Conservation (phyloP, 1,140 invertebrate species). For the Tetragonula clypearis region DNA sequence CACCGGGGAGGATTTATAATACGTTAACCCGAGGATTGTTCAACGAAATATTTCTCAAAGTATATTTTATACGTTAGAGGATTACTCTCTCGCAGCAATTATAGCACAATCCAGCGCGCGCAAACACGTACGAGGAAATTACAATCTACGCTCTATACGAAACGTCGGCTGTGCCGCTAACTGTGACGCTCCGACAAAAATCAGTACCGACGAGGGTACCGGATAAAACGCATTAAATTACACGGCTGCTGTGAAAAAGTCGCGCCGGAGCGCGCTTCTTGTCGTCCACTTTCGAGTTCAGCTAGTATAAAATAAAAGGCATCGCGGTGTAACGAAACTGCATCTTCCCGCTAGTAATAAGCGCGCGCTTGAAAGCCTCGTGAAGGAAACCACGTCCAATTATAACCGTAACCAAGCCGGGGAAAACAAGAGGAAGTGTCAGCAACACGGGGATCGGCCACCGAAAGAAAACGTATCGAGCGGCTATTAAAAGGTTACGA, state of each 20-base stretch:
- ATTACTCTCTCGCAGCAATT: constrained; percentile 9
- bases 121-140: neutral
- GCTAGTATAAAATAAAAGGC: constrained; percentile 8
- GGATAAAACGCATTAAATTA: constrained; percentile 43
- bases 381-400: constrained; percentile 34
- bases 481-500: constrained; percentile 9
- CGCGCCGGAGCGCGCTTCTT: constrained; percentile 7
- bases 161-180: constrained; percentile 19
- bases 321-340: constrained; percentile 33
- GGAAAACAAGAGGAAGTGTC: constrained; percentile 8
- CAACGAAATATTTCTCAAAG: neutral
- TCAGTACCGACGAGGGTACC: neutral
- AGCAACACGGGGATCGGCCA: neutral
- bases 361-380: constrained; percentile 5
- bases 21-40: neutral
- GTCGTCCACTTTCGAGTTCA: too few relatives aligned
- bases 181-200: neutral
- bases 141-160: neutral
- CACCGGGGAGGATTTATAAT: neutral
- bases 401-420: constrained; percentile 11
- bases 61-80: neutral
- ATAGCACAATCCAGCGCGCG: neutral
- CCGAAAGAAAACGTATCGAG: neutral
- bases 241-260: neutral
- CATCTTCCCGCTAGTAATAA: constrained; percentile 23